Evolutionary conservation across 2,888 invertebrate species (phyloP), one percentile per base, ranked within the genome.

Genomic region (Meloe dianella): DNA sequence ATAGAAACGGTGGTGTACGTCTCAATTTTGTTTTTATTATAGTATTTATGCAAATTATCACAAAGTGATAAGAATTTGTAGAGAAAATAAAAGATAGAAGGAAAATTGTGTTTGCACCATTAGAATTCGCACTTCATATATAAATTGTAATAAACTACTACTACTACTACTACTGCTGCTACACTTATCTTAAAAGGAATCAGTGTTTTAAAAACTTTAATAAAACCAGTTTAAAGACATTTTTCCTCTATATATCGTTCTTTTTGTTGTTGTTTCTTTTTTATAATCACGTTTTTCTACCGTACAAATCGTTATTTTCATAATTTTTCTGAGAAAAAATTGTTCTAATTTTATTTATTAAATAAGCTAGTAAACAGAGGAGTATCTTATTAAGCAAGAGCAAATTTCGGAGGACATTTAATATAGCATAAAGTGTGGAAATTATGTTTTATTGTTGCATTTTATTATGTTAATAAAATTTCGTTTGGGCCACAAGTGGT

Each of bases 151-250:
- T 20, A 47, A 47, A 20, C 47, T 47, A n/a, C n/a, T n/a, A n/a
- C n/a, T n/a, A n/a, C n/a, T n/a, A n/a, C n/a, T n/a, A n/a, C n/a
- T n/a, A n/a, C n/a, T n/a, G n/a, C n/a, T n/a, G n/a, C 20, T 47
- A 47, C 20, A 20, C 47, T 47, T 47, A 47, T 47, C 47, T 47
- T 47, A 47, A 47, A 47, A 47, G 20, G 47, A 47, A 47, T 47
- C 47, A 20, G 20, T 20, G 9, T 47, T 47, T 47, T 20, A 47
- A 47, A 20, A 20, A 47, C 8, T 20, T 47, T 47, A 20, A 47
- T 47, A 20, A 47, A 47, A 47, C 47, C 47, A 20, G 47, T 47
- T 47, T 20, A 47, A 47, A 47, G 20, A 47, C 17, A 47, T 47
- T 47, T 47, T 47, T 12, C 17, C 10, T 6, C n/a, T 47, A 20